Conservation (phyloP, 37 sponge, comb jelly and placozoan genomes). For the Diacarnus erythraeanus region DNA sequence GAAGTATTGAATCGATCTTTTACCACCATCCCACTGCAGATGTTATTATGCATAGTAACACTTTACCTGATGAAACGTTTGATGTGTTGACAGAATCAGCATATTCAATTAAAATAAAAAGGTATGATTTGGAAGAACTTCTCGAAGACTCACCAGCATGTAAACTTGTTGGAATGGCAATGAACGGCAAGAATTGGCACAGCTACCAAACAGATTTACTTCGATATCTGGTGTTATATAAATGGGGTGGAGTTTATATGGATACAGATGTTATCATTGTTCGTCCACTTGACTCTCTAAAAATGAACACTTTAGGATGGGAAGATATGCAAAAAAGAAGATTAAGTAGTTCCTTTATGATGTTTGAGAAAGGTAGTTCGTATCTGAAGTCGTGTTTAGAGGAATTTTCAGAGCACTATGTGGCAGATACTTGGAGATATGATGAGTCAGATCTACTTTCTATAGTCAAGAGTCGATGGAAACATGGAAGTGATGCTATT, state of each 20-base stretch:
- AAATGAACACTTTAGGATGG: background rate
- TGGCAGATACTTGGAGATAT: background rate
- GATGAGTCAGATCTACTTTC: background rate
- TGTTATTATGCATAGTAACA: background rate
- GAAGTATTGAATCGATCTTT: slow-evolving; percentile 3
- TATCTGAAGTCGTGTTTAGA: slow-evolving; percentile 5
- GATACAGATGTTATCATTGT: slow-evolving; percentile 1
- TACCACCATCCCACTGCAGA: slow-evolving; percentile 2
- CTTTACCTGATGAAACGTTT: background rate
- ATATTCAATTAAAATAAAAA: background rate
- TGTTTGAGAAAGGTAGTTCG: background rate
- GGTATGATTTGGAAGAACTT: background rate
- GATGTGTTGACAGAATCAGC: slow-evolving; percentile 6
- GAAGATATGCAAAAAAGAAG: background rate
- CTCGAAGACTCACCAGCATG: background rate
- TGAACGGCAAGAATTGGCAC: background rate
- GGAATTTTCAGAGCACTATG: background rate
- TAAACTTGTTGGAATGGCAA: background rate
- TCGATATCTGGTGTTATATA: background rate
- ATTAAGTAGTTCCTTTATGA: background rate
- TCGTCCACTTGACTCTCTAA: background rate
- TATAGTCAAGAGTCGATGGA: background rate
- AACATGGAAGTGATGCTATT: background rate
- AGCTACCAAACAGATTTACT: background rate
- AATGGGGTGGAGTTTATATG: background rate